These are phyloP conservation scores for Anguilla rostrata DNA, from an alignment of 2,113 vertebrate species.

Conservation along the genomic window DNA sequence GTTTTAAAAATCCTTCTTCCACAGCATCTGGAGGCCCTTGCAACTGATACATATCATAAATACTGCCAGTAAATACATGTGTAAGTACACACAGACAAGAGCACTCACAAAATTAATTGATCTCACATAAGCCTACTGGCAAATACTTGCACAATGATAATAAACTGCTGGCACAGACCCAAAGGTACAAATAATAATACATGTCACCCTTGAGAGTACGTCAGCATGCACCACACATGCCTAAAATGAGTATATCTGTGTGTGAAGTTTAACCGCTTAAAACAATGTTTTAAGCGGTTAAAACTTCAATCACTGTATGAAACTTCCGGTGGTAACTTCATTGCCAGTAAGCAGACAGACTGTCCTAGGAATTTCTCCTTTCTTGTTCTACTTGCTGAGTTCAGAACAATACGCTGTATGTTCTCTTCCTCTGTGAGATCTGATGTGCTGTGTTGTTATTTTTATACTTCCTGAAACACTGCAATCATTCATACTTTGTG, in stretches of 20 bases:
- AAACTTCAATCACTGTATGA: too few species aligned
- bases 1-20: too few species aligned
- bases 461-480: slow-evolving; percentile 20
- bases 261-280: too few species aligned
- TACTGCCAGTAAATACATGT: not conserved
- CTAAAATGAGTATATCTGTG: too few species aligned
- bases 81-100: not conserved
- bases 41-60: not conserved
- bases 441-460: not conserved
- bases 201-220: not conserved
- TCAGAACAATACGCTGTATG: not conserved
- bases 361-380: slow-evolving; percentile 17
- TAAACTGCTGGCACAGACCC: not conserved
- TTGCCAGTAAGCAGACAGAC: not conserved
- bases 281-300: too few species aligned
- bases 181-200: not conserved
- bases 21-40: too few species aligned
- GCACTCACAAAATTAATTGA: not conserved
- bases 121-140: not conserved
- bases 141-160: not conserved
- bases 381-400: not conserved
- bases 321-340: not conserved
- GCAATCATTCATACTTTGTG: not conserved
- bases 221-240: not conserved
- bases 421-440: not conserved